Evolutionary conservation across 2,113 vertebrate species (phyloP), one percentile per base, ranked within the genome.

Genomic region (Triplophysa rosa): DNA sequence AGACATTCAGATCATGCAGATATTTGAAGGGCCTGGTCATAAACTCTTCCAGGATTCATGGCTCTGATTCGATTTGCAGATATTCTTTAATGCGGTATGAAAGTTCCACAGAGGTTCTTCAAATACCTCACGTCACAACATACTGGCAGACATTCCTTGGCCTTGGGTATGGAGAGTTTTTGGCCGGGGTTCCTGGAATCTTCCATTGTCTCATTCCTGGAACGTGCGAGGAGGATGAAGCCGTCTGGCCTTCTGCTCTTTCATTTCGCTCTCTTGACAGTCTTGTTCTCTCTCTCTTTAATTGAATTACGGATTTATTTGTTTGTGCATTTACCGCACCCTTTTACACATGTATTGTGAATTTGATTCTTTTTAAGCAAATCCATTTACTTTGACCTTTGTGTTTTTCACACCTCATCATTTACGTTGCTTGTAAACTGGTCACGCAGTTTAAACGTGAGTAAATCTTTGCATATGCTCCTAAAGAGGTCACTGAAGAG

Each of bases 141-240:
- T 67, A 62, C 64, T 74, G 37, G 69, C 76, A 72, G 63, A 75
- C 81, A 83, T 83, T 83, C 81, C 77, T 49, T 12, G 47, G 61
- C n/a, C 67, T 64, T 62, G n/a, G 19, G 29, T 52, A 45, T 2
- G 19, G 69, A 47, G 66, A 52, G 56, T 56, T 67, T 79, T 72
- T 72, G 84, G 67, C 81, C 3, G 6, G 3, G 26, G 80, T 82
- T 87, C 59, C 77, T 83, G 86, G 84, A 90, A 88, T 90, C 88
- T 88, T 88, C 87, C 83, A 86, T 88, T 91, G 87, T 90, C 88
- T 91, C 87, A 89, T 87, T 85, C 80, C 81, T 86, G 75, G 84
- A 74, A 80, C 74, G 5, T 80, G 78, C 62, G 67, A 59, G 81
- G 83, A 84, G 84, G 86, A 80, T 76, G 75, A 79, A 80, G 83